Evolutionary conservation across 2,797 vertebrate species (phyloP), one percentile per base, ranked within the genome.

Genomic region (Gouania willdenowi): DNA sequence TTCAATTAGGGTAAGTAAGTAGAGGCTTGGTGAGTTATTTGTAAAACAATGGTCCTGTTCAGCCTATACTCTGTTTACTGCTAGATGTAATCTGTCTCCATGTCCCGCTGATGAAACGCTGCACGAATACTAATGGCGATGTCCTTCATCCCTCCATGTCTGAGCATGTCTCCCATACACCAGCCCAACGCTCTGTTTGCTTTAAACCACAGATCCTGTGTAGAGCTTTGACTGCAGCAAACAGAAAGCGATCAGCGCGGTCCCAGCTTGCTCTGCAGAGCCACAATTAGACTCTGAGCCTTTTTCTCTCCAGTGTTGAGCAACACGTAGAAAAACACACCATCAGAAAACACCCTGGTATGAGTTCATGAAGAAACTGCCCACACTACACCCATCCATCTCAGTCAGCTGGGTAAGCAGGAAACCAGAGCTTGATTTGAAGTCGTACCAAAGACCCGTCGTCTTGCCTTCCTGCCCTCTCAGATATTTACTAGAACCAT

Each of bases 281-380:
- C 72, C 70, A 49, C 71, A 80, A 76, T 81, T 77, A 67, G 49
- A 80, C 77, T 68, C 73, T 65, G 41, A 42, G 46, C n/a, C 13
- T 61, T n/a, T 60, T 48, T 60, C 9, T 12, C 65, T 70, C 52
- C 59, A 66, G 64, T 48, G 51, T 75, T 55, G 72, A 74, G 68
- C 57, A 73, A 63, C 30, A 9, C 8, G 51, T 75, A 55, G 72
- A 74, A 68, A 57, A 73, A 63, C 30, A 9, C 8, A 12, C 44
- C 58, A 18, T 41, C 41, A 70, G 74, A 74, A 72, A 75, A 51
- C 52, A 54, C 63, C 70, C 69, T 65, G 60, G 66, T 60, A 66
- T 48, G 75, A 75, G 66, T 80, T 72, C 77, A 84, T 76, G 63
- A 75, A 60, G 57, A 66, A 66, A 40, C 45, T 32, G 42, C 49